Evolutionary conservation across 2,113 vertebrate species (phyloP).

Genomic region (Xiphorhynchus elegans): DNA sequence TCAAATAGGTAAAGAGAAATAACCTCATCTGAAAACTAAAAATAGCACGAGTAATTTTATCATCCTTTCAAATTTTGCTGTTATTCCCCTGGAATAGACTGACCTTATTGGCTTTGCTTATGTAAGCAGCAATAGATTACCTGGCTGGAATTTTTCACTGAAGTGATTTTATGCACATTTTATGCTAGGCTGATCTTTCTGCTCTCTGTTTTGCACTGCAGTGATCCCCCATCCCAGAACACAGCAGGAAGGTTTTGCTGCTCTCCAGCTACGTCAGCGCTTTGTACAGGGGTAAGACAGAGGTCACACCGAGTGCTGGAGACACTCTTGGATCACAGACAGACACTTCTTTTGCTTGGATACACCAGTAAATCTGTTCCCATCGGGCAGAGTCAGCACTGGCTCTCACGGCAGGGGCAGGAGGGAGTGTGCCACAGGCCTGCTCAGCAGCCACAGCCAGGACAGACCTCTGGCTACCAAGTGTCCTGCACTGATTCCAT

Average conservation of each 20-base stretch:
- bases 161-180: neutral
- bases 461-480: neutral
- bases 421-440: accelerated
- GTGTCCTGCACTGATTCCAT: neutral
- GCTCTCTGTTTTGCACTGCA: neutral
- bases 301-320: no score
- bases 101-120: conserved; percentile 40
- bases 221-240: neutral
- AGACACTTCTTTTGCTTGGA: neutral
- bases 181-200: neutral
- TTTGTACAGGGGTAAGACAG: accelerated
- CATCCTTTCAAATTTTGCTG: conserved; percentile 56
- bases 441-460: neutral
- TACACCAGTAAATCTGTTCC: neutral
- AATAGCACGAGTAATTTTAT: neutral
- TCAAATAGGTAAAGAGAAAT: conserved; percentile 40
- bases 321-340: accelerated
- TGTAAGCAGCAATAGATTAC: neutral
- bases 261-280: accelerated
- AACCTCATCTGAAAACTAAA: conserved; percentile 6
- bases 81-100: conserved; percentile 51
- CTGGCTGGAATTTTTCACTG: neutral
- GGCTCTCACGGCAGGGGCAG: neutral
- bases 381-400: neutral
- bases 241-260: neutral